Conservation (phyloP, 2,888 invertebrate genomes). For the Uloborus plumipes region DNA sequence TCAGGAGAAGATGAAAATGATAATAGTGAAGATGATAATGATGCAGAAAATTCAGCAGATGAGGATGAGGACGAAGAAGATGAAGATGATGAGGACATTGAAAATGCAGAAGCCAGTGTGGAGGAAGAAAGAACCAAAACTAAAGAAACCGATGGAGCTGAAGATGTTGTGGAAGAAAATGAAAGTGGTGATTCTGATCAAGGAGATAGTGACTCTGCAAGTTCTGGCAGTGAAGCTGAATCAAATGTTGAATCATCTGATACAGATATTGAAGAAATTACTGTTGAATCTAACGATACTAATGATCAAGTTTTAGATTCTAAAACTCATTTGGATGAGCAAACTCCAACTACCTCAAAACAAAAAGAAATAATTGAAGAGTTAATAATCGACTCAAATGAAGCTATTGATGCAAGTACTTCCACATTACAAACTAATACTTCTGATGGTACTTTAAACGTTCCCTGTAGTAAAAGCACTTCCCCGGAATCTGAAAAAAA, state of each 20-base stretch:
- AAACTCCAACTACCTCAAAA: no score
- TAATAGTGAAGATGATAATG: slow-evolving; percentile 25
- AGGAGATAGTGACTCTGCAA: slow-evolving; percentile 9
- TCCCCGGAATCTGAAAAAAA: no score
- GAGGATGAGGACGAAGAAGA: slow-evolving; percentile 16
- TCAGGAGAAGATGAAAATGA: slow-evolving; percentile 48
- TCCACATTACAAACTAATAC: no score
- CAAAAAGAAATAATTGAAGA: no score
- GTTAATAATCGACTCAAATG: no score
- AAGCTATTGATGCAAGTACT: no score
- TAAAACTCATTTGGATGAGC: no score
- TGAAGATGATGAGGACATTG: slow-evolving; percentile 11
- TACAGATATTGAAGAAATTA: slow-evolving; percentile 43
- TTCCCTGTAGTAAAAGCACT: no score
- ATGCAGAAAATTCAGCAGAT: slow-evolving; percentile 21
- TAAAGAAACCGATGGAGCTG: background rate
- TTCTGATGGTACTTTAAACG: no score
- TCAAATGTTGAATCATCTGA: slow-evolving; percentile 30
- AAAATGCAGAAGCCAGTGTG: background rate
- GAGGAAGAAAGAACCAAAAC: background rate
- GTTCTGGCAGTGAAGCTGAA: slow-evolving; percentile 29
- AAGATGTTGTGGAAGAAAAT: slow-evolving; percentile 8
- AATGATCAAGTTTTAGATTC: no score
- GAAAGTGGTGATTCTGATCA: slow-evolving; percentile 26
- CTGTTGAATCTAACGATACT: no score